These are phyloP conservation scores for Chionodraco myersi DNA, from an alignment of 2,113 vertebrate species.

Conservation along the genomic window DNA sequence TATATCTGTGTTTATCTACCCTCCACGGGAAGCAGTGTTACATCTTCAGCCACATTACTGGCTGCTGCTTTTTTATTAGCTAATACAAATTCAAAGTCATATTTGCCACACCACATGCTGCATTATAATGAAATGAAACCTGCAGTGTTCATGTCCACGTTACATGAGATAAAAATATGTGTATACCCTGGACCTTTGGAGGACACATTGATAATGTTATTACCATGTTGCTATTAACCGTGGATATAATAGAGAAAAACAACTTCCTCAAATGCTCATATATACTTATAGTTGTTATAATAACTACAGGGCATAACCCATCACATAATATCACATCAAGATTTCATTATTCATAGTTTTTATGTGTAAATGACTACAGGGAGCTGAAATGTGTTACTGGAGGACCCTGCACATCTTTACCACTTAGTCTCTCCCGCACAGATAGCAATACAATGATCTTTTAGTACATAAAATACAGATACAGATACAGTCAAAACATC, in stretches of 20 bases:
- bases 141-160: not conserved
- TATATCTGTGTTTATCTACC: not conserved
- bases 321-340: too few relatives aligned
- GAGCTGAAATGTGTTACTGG: too few relatives aligned
- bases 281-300: too few relatives aligned
- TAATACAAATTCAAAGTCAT: not conserved
- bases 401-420: too few relatives aligned
- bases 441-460: too few relatives aligned
- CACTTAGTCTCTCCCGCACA: too few relatives aligned
- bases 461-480: too few relatives aligned
- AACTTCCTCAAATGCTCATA: too few relatives aligned
- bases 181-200: not conserved
- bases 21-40: not conserved
- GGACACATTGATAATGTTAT: not conserved
- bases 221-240: not conserved
- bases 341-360: too few relatives aligned
- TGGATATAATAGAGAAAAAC: too few relatives aligned
- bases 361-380: too few relatives aligned
- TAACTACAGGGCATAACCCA: too few relatives aligned
- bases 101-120: not conserved
- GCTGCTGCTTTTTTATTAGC: slow-evolving; percentile 5
- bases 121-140: not conserved
- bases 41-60: not conserved
- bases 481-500: not conserved
- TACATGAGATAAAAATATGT: not conserved